A percentile compares a stretch with the other conserved stretches of the same genome.
Evolutionary conservation across 2,888 invertebrate genomes (phyloP).

Genomic region (Ennomos quercinarius): DNA sequence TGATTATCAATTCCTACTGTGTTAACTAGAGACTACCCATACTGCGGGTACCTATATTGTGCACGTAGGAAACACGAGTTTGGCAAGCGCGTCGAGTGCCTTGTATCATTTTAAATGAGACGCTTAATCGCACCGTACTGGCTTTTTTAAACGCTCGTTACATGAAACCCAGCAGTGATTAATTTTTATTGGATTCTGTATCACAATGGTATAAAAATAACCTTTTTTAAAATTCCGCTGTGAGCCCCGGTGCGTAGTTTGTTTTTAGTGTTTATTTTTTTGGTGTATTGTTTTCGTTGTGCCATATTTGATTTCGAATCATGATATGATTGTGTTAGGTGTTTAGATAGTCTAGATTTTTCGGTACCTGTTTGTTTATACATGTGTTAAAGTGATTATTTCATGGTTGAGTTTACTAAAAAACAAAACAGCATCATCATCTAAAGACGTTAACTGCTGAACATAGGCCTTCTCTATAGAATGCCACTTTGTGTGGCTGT

Average conservation of each 20-base stretch:
- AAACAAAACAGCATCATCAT: too few species aligned
- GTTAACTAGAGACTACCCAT: slow-evolving; percentile 4
- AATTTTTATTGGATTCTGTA: slow-evolving; percentile 43
- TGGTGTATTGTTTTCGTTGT: too few species aligned
- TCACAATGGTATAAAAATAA: slow-evolving; percentile 32
- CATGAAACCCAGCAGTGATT: slow-evolving; percentile 40
- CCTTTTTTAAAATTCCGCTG: slow-evolving; percentile 31
- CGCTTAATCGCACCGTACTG: slow-evolving; percentile 67
- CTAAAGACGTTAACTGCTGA: too few species aligned
- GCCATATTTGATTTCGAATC: too few species aligned
- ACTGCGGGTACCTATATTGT: slow-evolving; percentile 8
- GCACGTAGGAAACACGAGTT: slow-evolving; percentile 56
- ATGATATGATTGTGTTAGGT: too few species aligned
- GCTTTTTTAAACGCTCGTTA: slow-evolving; percentile 54
- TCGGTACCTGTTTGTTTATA: too few species aligned
- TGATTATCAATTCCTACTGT: background rate
- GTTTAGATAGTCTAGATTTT: too few species aligned
- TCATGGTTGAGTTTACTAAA: too few species aligned
- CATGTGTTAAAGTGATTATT: too few species aligned
- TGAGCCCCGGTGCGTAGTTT: slow-evolving; percentile 11
- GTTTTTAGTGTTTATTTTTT: slow-evolving; percentile 22
- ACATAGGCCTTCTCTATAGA: too few species aligned
- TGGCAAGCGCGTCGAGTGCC: slow-evolving; percentile 71
- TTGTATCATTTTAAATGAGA: slow-evolving; percentile 81
- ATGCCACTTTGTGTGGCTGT: too few species aligned